phyloP scores from a whole-genome alignment of 2,113 vertebrate species.

The Corynorhinus townsendii region DNA sequence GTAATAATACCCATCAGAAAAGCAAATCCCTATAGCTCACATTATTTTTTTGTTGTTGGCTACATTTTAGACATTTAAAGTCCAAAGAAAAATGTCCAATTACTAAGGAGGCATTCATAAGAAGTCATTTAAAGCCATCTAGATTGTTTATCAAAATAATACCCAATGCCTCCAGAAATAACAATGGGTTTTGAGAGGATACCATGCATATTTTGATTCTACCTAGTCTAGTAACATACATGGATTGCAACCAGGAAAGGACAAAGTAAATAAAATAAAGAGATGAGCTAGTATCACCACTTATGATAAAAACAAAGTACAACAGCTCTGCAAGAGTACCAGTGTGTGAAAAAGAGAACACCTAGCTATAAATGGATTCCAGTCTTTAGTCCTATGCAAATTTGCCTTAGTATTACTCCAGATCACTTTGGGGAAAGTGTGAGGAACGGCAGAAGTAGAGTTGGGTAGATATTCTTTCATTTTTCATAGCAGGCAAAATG shows the following conservation, averaged over 20 bases:
- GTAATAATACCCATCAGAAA: background rate
- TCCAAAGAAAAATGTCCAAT: background rate
- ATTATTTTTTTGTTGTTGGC: background rate
- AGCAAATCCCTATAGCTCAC: background rate
- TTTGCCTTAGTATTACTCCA: background rate
- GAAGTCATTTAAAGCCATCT: background rate
- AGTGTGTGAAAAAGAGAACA: background rate
- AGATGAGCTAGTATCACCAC: background rate
- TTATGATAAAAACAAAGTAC: background rate
- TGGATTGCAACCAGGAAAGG: background rate
- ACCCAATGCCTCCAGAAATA: background rate
- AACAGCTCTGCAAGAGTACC: accelerated
- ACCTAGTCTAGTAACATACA: background rate
- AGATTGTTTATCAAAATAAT: background rate
- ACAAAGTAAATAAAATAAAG: background rate
- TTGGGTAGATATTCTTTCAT: background rate
- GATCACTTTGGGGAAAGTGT: background rate
- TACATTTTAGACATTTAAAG: background rate
- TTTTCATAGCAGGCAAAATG: background rate
- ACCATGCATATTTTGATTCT: background rate
- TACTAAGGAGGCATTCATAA: background rate
- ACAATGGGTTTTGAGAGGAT: background rate
- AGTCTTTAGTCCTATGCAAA: background rate
- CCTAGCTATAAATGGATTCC: background rate
- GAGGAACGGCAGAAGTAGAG: background rate